Base-by-base conservation (phyloP, 2,113 vertebrate species). In the Columbina picui region DNA sequence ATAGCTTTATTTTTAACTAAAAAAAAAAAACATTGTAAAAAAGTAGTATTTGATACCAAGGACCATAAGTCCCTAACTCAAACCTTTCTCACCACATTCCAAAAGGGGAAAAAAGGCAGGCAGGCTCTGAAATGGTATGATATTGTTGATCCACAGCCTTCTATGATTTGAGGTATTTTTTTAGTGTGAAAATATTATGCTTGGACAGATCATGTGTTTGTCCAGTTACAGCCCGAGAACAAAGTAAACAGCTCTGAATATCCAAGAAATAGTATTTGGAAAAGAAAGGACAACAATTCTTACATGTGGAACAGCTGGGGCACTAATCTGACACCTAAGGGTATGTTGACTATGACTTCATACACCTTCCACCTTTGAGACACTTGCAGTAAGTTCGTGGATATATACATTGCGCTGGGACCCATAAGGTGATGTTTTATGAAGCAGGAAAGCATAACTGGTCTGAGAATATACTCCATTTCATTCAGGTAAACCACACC, bases 121-220 rank as follows among this genome's bases (percentile, higher is more conserved):
- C 45, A 89, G 68, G 60, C 43, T 94, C 43, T 78, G 87, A 92
- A 96, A 96, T 85, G 78, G 94, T 41, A 91, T 94, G 89, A 96
- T 77, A 95, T 94, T 97, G 95, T 94, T 97, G 95, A 97, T 91
- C 79, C 94, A 94, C 73, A 90, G 86, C 83, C 96, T 96, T 95
- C 93, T 91, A 95, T 75, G 91, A 96, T 96, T 93, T 90, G 94
- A 96, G 69, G 90, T 97, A 90, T 96, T 96, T 96, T 97, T 96
- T 89, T 84, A 95, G 94, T 27, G 84, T 75, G 86, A 97, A 96
- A 97, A 96, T 96, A 97, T 96, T 96, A 95, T 94, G 86, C 70
- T 97, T 97, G 96, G 86, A 90, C 43, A 85, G 87, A 86, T 73
- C 64, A 89, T 1, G 3, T 96, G 94, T 96, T 96, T 97, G 95